These are phyloP conservation scores for Cheirogaleus major DNA, from an alignment of 2,797 vertebrate species.

Conservation along the genomic window DNA sequence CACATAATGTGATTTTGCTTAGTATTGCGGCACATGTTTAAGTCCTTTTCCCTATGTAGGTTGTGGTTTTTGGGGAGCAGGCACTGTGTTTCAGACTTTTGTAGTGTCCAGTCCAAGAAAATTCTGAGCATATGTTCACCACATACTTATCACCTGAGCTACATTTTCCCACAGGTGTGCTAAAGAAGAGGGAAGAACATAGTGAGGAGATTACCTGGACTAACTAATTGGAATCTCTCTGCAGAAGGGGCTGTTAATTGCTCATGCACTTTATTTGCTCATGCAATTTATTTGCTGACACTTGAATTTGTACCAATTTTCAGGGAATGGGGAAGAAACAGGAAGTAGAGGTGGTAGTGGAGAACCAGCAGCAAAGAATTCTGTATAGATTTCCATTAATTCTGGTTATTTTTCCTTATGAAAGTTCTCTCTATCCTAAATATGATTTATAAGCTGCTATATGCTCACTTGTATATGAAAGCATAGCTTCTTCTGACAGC, in stretches of 20 bases:
- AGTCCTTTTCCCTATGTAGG: background rate
- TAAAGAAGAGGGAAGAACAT: background rate
- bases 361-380: background rate
- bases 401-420: conserved; percentile 15
- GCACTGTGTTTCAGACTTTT: background rate
- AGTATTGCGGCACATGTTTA: no score
- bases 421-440: conserved; percentile 56
- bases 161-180: background rate
- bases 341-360: background rate
- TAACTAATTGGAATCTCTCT: background rate
- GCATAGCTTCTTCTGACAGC: conserved; percentile 25
- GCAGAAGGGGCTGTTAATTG: background rate
- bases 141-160: background rate
- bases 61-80: background rate
- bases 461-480: conserved; percentile 52
- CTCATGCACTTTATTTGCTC: background rate
- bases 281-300: background rate
- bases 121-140: background rate
- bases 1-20: no score
- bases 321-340: background rate
- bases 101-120: background rate
- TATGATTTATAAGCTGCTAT: conserved; percentile 52
- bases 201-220: background rate
- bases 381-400: background rate
- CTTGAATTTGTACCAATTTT: background rate